Evolutionary conservation across 2,797 vertebrate species (phyloP), one percentile per base, ranked within the genome.

Genomic region (Podarcis siculus): DNA sequence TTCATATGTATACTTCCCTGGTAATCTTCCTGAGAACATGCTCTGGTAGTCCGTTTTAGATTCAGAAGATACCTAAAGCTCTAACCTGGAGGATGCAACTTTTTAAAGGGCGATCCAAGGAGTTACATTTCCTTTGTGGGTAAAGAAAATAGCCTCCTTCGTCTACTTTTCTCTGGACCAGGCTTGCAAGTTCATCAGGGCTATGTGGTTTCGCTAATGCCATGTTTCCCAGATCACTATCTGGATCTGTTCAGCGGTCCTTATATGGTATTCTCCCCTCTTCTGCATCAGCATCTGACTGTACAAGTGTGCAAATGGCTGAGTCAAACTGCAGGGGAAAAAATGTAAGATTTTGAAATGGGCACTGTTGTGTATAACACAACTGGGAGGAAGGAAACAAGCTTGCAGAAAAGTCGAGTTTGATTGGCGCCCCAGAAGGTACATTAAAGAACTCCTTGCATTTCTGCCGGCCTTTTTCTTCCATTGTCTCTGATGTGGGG

Each of bases 181-280:
- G 27, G 19, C 32, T 64, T 27, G 0, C 64, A 90, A 82, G 17
- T 90, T 93, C 90, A 84, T 21, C 81, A 90, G 37, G 32, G 35
- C 58, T 88, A 7, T 32, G 88, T 80, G 64, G 67, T 87, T 73
- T 88, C 90, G 81, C 55, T 49, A 91, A 42, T 79, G 27, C 30
- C 0, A 0, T 88, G 84, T 32, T 86, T 88, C 73, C 32, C 39
- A 90, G 67, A 49, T 1, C 5, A 42, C 55, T 82, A 82, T 23
- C 42, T 89, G 91, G 55, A 75, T 72, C 58, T 69, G 23, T 6
- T 32, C n/a, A 72, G 13, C 3, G 3, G 13, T 32, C 69, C 69
- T 71, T 13, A 23, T 19, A 64, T 23, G 7, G 25, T 32, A 78
- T 90, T 78, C 75, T 42, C 67, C 86, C 80, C 12, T 86, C 73